Percentiles rank a stretch among this genome's conserved stretches.
phyloP scores from a whole-genome alignment of 2,888 invertebrate genomes.

The Linnaemya vulpina region DNA sequence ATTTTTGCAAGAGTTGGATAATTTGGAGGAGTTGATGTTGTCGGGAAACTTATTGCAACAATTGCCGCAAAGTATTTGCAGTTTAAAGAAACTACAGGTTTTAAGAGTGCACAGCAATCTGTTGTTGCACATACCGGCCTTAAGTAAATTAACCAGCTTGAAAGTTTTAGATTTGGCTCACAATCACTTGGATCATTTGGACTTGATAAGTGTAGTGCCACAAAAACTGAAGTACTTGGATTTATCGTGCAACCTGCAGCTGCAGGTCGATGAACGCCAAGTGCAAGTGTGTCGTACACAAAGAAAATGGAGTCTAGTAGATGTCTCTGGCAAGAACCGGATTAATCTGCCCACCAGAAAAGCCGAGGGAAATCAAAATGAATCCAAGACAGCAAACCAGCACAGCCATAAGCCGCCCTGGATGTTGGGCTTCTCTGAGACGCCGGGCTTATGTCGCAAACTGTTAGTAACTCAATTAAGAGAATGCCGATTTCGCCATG shows the following conservation, averaged over 20 bases:
- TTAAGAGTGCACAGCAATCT: slow-evolving; percentile 92
- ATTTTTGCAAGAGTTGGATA: slow-evolving; percentile 89
- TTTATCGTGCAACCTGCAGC: slow-evolving; percentile 91
- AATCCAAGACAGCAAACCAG: slow-evolving; percentile 86
- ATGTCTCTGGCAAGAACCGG: slow-evolving; percentile 91
- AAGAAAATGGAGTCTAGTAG: slow-evolving; percentile 91
- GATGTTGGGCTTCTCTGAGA: slow-evolving; percentile 93
- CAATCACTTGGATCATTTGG: slow-evolving; percentile 91
- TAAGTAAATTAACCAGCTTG: slow-evolving; percentile 89
- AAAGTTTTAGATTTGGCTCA: slow-evolving; percentile 93
- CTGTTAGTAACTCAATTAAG: slow-evolving; percentile 91
- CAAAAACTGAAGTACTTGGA: slow-evolving; percentile 93
- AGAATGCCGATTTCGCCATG: slow-evolving; percentile 88
- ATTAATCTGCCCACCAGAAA: slow-evolving; percentile 86
- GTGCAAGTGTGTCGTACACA: slow-evolving; percentile 91
- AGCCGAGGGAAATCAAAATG: slow-evolving; percentile 81
- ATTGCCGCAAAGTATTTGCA: slow-evolving; percentile 90
- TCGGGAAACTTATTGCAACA: slow-evolving; percentile 91
- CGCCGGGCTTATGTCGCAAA: slow-evolving; percentile 89
- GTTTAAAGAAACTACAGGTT: slow-evolving; percentile 88
- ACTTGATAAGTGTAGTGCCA: slow-evolving; percentile 89
- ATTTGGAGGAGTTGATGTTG: slow-evolving; percentile 91
- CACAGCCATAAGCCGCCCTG: slow-evolving; percentile 88
- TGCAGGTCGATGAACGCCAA: slow-evolving; percentile 92
- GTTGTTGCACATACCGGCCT: slow-evolving; percentile 88